These are phyloP conservation scores for Microctonus aethiopoides DNA, from an alignment of 2,888 invertebrate genomes.

Conservation along the genomic window DNA sequence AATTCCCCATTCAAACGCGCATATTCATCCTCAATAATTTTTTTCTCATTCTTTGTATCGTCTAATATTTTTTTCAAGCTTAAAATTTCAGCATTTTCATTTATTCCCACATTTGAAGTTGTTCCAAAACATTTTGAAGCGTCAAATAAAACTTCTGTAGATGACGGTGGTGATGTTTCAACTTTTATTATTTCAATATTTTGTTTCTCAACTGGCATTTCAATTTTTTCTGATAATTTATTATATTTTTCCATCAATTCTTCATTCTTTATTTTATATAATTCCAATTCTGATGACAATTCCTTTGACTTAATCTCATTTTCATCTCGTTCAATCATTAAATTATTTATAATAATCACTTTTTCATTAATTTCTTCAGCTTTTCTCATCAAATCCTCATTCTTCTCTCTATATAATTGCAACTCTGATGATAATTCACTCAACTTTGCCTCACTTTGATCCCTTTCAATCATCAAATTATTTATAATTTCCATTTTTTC, in stretches of 20 bases:
- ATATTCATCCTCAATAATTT: slow-evolving; percentile 25
- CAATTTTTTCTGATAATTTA: background rate
- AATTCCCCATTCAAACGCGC: slow-evolving; percentile 32
- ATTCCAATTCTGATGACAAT: slow-evolving; percentile 28
- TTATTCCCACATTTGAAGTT: slow-evolving; percentile 26
- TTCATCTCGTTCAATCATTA: slow-evolving; percentile 55
- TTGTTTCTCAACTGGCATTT: background rate
- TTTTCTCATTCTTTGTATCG: slow-evolving; percentile 8
- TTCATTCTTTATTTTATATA: slow-evolving; percentile 66
- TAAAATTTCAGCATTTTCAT: slow-evolving; percentile 33
- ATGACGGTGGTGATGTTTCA: background rate
- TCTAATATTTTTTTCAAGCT: slow-evolving; percentile 23
- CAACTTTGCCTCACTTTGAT: slow-evolving; percentile 48
- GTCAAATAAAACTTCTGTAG: slow-evolving; percentile 48
- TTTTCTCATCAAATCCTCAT: slow-evolving; percentile 64
- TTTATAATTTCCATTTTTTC: slow-evolving; percentile 70
- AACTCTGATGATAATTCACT: slow-evolving; percentile 35
- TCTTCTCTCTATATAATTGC: slow-evolving; percentile 65
- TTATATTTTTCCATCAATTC: slow-evolving; percentile 67
- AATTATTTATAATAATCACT: slow-evolving; percentile 66
- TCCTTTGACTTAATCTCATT: slow-evolving; percentile 43
- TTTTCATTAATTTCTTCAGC: slow-evolving; percentile 64
- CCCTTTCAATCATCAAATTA: slow-evolving; percentile 60
- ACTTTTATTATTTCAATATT: slow-evolving; percentile 12
- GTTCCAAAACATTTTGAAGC: slow-evolving; percentile 55